These are phyloP conservation scores for Choristoneura rosaceana DNA, from an alignment of 2,888 invertebrate species.

Conservation along the genomic window DNA sequence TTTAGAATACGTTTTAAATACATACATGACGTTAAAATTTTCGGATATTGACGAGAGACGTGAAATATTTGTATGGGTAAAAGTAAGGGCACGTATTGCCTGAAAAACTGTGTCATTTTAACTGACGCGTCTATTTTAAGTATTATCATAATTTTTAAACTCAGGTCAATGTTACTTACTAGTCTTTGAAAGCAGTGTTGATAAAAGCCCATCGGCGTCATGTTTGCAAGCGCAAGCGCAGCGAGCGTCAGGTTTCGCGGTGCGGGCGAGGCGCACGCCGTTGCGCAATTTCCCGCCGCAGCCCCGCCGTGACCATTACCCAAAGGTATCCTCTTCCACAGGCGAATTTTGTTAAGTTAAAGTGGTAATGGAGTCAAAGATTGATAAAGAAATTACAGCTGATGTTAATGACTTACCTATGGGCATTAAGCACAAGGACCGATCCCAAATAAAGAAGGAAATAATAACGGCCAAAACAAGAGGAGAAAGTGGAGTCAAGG, in stretches of 20 bases:
- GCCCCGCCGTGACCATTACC: slow-evolving; percentile 39
- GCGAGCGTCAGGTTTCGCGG: slow-evolving; percentile 71
- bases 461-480: too few relatives aligned
- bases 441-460: too few relatives aligned
- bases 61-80: too few relatives aligned
- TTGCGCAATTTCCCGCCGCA: slow-evolving; percentile 69
- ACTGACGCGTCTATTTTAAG: neutral
- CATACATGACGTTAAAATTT: too few relatives aligned
- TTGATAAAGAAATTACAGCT: too few relatives aligned
- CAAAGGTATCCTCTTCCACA: slow-evolving; percentile 12
- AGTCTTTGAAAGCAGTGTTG: neutral
- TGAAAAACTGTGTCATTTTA: neutral
- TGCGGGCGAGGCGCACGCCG: slow-evolving; percentile 69
- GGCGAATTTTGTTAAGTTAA: neutral
- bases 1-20: too few relatives aligned
- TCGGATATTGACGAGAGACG: too few relatives aligned
- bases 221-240: slow-evolving; percentile 16
- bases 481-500: too few relatives aligned
- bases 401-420: too few relatives aligned
- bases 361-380: too few relatives aligned
- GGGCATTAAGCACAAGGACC: too few relatives aligned
- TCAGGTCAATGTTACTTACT: neutral
- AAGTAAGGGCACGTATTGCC: too few relatives aligned
- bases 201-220: slow-evolving; percentile 23
- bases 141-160: neutral